Base-by-base conservation (phyloP, 2,888 invertebrate species). In the Lycaena phlaeas region DNA sequence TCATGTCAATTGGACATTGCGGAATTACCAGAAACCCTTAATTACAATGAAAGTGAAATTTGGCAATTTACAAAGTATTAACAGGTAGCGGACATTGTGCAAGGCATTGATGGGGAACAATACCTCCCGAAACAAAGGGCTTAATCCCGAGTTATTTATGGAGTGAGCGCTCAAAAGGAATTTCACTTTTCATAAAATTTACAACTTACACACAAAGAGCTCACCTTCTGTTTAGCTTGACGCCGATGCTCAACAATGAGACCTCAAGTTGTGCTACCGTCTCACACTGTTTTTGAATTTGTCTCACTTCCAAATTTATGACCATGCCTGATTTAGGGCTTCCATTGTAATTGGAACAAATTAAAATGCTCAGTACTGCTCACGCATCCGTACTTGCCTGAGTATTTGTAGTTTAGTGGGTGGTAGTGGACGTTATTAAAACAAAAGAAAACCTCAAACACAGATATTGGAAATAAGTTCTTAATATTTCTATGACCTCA, bases 161-260 rank as follows among this genome's bases (percentile, higher is more conserved):
- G 71, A 64, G 57, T 68, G 67, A 72, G 75, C 64, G 68, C 81
- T 84, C 79, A 76, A 78, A 78, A 81, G 84, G 84, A 82, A 84
- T 84, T 84, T 84, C 82, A 84, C 82, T 84, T 84, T 84, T 84
- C 82, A 79, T 75, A 78, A 81, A 84, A 84, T 84, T 84, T 82
- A 81, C 82, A 84, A 84, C 79, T 75, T 59, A 57, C 53, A 53
- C 68, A 79, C 81, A 79, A 84, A 73, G 66, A 73, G 61, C 66
- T 71, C 79, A 84, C 84, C 84, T 84, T 82, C 81, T 84, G 82
- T 84, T 84, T 81, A 72, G 82, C 74, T n/a, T 77, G 76, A 78
- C 76, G 73, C 72, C 72, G 67, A 72, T 68, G 55, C 57, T 54
- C 73, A 81, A 84, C 82, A 84, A 84, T 66, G 75, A 68, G 62